Evolutionary conservation across 2,113 vertebrate genomes (phyloP).

Genomic region (Lynx canadensis): DNA sequence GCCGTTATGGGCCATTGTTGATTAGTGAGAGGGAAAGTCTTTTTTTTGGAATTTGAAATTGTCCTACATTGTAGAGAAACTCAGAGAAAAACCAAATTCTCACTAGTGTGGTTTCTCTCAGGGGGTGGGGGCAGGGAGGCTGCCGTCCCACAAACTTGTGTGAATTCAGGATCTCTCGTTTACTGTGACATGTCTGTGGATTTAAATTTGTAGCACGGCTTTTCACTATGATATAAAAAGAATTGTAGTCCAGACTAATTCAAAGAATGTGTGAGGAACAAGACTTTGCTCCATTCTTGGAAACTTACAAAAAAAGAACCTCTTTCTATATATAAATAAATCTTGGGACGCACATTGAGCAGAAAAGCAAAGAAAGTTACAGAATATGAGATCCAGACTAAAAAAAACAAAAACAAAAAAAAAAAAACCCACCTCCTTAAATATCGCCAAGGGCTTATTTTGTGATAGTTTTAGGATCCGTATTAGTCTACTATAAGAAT

Average conservation of each 20-base stretch:
- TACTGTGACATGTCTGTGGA: conserved; percentile 45
- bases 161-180: background rate
- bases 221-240: conserved; percentile 75
- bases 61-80: conserved; percentile 45
- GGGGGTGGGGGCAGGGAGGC: background rate
- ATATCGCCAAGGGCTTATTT: conserved; percentile 67
- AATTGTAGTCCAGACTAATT: conserved; percentile 63
- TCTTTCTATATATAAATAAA: conserved; percentile 70
- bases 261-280: conserved; percentile 75
- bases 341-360: conserved; percentile 48
- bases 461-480: conserved; percentile 47
- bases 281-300: conserved; percentile 64
- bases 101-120: background rate
- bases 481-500: conserved; percentile 64
- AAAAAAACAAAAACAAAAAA: background rate
- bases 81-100: background rate
- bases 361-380: conserved; percentile 60
- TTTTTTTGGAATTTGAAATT: conserved; percentile 11
- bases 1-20: background rate
- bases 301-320: conserved; percentile 52
- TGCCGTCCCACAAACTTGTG: background rate
- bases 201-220: conserved; percentile 54
- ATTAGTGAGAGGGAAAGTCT: background rate
- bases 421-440: conserved; percentile 1
- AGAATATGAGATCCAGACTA: conserved; percentile 57